phyloP scores from a whole-genome alignment of 2,797 vertebrate species.

The Bradypodion pumilum region DNA sequence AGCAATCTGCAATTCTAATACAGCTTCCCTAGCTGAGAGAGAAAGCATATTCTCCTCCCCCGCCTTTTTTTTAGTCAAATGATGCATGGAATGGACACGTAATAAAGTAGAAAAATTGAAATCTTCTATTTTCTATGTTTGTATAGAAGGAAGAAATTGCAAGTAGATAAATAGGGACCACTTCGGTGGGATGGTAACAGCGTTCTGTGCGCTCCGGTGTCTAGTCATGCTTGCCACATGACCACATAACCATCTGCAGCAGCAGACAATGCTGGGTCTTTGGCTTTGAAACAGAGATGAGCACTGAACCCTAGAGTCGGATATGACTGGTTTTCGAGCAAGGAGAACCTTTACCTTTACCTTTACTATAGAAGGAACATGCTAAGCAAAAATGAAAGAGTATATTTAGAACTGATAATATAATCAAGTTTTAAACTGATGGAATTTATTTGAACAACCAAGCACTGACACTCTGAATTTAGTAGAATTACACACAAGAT shows the following conservation, averaged over 20 bases:
- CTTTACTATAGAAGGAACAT: background rate
- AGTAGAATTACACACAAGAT: constrained; percentile 18
- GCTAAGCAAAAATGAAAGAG: constrained; percentile 25
- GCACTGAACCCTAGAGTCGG: too few relatives aligned
- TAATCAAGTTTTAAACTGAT: constrained; percentile 7
- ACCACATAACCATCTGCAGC: too few relatives aligned
- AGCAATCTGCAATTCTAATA: background rate
- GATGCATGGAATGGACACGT: background rate
- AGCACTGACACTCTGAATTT: constrained; percentile 26
- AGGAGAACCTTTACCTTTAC: too few relatives aligned
- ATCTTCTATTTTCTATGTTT: background rate
- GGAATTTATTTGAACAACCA: constrained; percentile 8
- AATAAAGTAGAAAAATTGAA: constrained; percentile 7
- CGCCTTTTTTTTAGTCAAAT: background rate
- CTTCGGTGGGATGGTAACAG: too few relatives aligned
- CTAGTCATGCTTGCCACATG: too few relatives aligned
- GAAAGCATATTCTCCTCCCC: background rate
- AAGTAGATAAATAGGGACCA: too few relatives aligned
- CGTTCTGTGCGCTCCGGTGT: too few relatives aligned
- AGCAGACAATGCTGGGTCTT: too few relatives aligned
- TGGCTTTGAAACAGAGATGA: too few relatives aligned
- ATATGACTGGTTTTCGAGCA: too few relatives aligned
- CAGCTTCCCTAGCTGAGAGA: background rate
- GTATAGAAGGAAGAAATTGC: background rate
- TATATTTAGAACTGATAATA: constrained; percentile 25